Evolutionary conservation across 1,140 invertebrate genomes (phyloP), one percentile per base, ranked within the genome.

Genomic region (Aricia agestis): DNA sequence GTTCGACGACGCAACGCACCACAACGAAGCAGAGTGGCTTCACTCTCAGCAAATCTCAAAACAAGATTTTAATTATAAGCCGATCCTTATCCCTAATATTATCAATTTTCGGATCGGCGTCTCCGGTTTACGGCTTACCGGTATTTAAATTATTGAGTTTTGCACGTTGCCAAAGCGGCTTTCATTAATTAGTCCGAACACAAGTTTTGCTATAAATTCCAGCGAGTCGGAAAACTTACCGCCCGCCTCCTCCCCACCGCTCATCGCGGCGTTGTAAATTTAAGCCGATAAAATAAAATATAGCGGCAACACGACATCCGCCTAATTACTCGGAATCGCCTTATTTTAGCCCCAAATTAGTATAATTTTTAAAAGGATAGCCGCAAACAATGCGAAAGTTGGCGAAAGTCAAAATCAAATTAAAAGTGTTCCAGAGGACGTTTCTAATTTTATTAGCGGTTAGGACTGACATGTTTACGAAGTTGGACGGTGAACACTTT

Each of bases 261-360:
- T 86, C 85, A 86, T 88, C 80, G 73, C 72, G 68, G 76, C 80
- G 80, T 76, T 84, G 82, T 85, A 88, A 88, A 88, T 89, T 86
- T 81, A 83, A 87, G 83, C 82, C 83, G 86, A 90, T 90, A 87
- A 88, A 89, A 91, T 91, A 88, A 89, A 87, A 90, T 88, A 88
- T 52, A 11, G 45, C 45, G 45, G 45, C 45, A 42, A 42, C 41
- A 42, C 45, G 82, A 85, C 83, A 84, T 82, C 80, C 78, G 76
- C 79, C 81, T 86, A 87, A 90, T 89, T 89, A 88, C 80, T 82
- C 78, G 79, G 85, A 89, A 86, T 89, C 81, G 84, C 82, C 81
- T 82, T 80, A 85, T 86, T 36, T 36, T 36, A 5, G 36, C 36
- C 36, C 36, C 36, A 36, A 36, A 36, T 36, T 36, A 2, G 36